phyloP scores from a whole-genome alignment of 1,140 invertebrate species.

The Cyrtorhinus lividipennis region DNA sequence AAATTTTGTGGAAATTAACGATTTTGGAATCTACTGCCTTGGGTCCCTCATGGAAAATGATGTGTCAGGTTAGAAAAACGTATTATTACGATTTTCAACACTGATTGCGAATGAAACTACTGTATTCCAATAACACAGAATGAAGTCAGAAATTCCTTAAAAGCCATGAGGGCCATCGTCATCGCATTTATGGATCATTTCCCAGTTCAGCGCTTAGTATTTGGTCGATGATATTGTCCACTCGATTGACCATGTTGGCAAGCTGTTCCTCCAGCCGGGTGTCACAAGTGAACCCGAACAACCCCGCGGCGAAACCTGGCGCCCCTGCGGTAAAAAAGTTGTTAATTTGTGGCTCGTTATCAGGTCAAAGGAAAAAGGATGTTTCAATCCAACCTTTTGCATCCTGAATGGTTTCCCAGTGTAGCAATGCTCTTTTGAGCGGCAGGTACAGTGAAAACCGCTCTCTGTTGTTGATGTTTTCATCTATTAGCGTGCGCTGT shows the following conservation, averaged over 20 bases:
- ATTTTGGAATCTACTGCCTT: no score
- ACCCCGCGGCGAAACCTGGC: constrained; percentile 7
- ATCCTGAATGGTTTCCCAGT: constrained; percentile 14
- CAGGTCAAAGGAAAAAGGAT: neutral
- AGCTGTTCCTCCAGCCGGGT: constrained; percentile 11
- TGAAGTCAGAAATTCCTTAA: no score
- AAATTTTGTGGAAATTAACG: no score
- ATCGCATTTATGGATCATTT: no score
- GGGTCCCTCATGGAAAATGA: no score
- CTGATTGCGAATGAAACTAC: no score
- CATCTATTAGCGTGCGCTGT: neutral
- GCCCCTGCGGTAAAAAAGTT: no score
- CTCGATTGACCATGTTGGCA: neutral
- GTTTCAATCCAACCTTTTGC: constrained; percentile 1
- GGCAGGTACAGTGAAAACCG: constrained; percentile 1
- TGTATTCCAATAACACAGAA: no score
- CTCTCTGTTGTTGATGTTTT: neutral
- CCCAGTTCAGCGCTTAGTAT: no score
- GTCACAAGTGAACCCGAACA: constrained; percentile 13
- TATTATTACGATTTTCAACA: no score
- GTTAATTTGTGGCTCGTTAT: neutral
- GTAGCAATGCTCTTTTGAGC: constrained; percentile 1
- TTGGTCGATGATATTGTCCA: constrained; percentile 1
- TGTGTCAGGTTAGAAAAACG: no score
- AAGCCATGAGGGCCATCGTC: no score